These are phyloP conservation scores for Cliona cf. orientalis DNA, from an alignment of 37 sponge, comb jelly and placozoan genomes.

Conservation along the genomic window DNA sequence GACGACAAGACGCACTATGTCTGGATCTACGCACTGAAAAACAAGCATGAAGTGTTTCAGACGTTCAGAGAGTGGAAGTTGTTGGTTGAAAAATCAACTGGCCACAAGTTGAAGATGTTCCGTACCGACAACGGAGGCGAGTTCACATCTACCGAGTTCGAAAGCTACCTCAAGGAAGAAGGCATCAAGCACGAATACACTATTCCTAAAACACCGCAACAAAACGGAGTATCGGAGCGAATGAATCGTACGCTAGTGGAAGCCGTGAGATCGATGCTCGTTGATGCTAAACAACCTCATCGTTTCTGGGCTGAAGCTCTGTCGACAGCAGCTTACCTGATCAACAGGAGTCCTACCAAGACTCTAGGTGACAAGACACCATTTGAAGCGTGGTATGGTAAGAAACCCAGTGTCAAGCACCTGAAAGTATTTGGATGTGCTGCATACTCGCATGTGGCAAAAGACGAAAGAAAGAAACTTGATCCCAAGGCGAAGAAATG, in stretches of 20 bases:
- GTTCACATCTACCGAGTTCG: conserved; percentile 56
- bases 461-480: conserved; percentile 52
- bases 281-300: conserved; percentile 39
- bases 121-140: conserved; percentile 69
- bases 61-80: conserved; percentile 44
- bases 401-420: no score
- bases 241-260: conserved; percentile 71
- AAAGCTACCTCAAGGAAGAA: conserved; percentile 43
- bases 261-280: conserved; percentile 67
- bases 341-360: conserved; percentile 56
- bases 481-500: conserved; percentile 57
- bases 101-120: conserved; percentile 39
- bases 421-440: conserved; percentile 59
- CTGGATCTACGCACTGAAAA: conserved; percentile 38
- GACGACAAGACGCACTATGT: conserved; percentile 63
- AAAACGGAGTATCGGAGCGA: no score
- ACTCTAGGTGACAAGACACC: conserved; percentile 12
- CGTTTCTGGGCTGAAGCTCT: conserved; percentile 43
- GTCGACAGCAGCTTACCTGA: conserved; percentile 55
- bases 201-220: no score
- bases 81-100: conserved; percentile 39
- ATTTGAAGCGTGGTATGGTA: conserved; percentile 40
- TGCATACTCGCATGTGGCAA: conserved; percentile 45
- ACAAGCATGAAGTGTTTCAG: conserved; percentile 48
- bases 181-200: no score